A percentile compares a stretch with the other conserved stretches of the same genome.
Evolutionary conservation across 2,888 invertebrate genomes (phyloP).

Genomic region (Pyrrhosoma nymphula): DNA sequence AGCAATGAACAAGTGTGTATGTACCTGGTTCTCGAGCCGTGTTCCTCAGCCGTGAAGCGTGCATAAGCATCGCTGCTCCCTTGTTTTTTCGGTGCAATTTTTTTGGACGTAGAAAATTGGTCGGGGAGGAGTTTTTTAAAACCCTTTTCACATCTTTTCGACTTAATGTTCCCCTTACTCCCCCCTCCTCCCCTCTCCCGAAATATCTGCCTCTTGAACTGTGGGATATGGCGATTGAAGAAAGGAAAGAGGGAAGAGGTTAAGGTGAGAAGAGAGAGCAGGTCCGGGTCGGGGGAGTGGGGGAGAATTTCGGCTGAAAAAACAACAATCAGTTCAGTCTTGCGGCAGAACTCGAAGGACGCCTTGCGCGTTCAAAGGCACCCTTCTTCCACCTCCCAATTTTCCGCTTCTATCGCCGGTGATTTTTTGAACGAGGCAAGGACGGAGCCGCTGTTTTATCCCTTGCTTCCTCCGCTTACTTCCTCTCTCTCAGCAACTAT

Average conservation of each 20-base stretch:
- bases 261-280: neutral
- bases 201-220: neutral
- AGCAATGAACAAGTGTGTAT: neutral
- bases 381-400: neutral
- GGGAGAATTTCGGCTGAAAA: neutral
- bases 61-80: neutral
- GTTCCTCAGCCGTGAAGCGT: constrained; percentile 31
- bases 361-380: neutral
- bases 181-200: neutral
- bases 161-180: neutral
- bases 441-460: neutral
- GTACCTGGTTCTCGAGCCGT: neutral
- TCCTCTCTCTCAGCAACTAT: neutral
- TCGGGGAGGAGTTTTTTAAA: neutral
- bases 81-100: neutral
- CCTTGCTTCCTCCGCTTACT: neutral
- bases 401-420: constrained; percentile 18
- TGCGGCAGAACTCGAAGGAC: neutral
- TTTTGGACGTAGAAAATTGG: neutral
- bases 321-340: neutral
- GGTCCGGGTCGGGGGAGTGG: neutral
- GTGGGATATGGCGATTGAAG: neutral
- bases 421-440: constrained; percentile 43
- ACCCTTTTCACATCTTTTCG: neutral
- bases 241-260: neutral